phyloP scores from a whole-genome alignment of 2,797 vertebrate genomes.

The Coreius guichenoti region DNA sequence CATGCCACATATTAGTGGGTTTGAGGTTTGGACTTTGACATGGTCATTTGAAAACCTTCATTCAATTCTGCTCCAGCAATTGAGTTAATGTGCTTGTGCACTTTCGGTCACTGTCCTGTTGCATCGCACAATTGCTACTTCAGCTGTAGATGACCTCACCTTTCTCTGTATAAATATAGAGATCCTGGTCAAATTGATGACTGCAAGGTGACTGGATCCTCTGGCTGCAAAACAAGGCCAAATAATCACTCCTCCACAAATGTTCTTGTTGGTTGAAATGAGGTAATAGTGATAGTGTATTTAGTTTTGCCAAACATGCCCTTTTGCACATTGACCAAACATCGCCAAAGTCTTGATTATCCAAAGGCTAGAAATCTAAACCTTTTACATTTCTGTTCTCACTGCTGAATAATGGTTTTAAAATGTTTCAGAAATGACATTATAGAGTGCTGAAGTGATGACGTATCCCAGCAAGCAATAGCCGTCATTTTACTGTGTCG shows the following conservation, averaged over 20 bases:
- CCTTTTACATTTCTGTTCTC: neutral
- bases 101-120: constrained; percentile 30
- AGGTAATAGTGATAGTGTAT: neutral
- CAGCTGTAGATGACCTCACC: constrained; percentile 14
- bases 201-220: neutral
- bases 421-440: neutral
- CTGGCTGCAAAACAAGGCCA: neutral
- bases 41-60: constrained; percentile 5
- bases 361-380: neutral
- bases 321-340: neutral
- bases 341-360: neutral
- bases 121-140: neutral
- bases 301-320: neutral
- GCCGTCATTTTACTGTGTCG: no score
- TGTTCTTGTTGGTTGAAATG: neutral
- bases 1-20: neutral
- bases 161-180: constrained; percentile 3
- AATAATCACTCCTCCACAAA: neutral
- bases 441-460: neutral
- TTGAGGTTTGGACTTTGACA: constrained; percentile 25
- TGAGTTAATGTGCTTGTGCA: constrained; percentile 19
- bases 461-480: neutral
- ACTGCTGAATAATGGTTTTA: neutral
- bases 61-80: constrained; percentile 17
- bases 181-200: constrained; percentile 23